A percentile compares a stretch with the other conserved stretches of the same genome.
These are phyloP conservation scores for Bruchidius siliquastri DNA, from an alignment of 2,888 invertebrate genomes.

Conservation along the genomic window DNA sequence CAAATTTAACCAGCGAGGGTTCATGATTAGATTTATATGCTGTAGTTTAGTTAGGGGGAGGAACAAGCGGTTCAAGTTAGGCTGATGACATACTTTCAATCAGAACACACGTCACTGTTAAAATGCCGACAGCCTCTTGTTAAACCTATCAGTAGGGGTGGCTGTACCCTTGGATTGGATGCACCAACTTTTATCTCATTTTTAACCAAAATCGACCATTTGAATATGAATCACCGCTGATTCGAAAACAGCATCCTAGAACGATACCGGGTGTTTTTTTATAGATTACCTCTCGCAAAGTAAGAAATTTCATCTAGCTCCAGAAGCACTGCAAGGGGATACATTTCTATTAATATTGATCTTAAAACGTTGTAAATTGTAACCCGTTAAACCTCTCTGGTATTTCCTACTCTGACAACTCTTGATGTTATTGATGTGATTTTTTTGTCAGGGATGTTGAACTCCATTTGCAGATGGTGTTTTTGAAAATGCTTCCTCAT, in stretches of 20 bases:
- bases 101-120: constrained; percentile 38
- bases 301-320: too few species aligned
- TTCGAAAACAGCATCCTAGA: not conserved
- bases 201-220: not conserved
- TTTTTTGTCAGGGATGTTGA: too few species aligned
- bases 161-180: not conserved
- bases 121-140: constrained; percentile 6
- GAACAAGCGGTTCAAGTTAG: constrained; percentile 32
- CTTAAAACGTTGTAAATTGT: too few species aligned
- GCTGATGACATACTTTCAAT: constrained; percentile 44
- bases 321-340: too few species aligned
- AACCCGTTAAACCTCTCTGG: too few species aligned
- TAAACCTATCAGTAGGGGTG: constrained; percentile 10
- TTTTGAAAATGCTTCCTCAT: too few species aligned
- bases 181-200: not conserved
- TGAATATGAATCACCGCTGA: not conserved
- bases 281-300: too few species aligned
- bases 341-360: too few species aligned
- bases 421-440: too few species aligned
- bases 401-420: too few species aligned
- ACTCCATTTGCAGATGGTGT: too few species aligned
- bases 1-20: constrained; percentile 47
- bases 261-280: not conserved
- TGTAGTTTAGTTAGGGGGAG: constrained; percentile 37
- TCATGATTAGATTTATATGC: constrained; percentile 49